Evolutionary conservation across 1,140 invertebrate genomes (phyloP).

Genomic region (Pygmarrhopalites habei): DNA sequence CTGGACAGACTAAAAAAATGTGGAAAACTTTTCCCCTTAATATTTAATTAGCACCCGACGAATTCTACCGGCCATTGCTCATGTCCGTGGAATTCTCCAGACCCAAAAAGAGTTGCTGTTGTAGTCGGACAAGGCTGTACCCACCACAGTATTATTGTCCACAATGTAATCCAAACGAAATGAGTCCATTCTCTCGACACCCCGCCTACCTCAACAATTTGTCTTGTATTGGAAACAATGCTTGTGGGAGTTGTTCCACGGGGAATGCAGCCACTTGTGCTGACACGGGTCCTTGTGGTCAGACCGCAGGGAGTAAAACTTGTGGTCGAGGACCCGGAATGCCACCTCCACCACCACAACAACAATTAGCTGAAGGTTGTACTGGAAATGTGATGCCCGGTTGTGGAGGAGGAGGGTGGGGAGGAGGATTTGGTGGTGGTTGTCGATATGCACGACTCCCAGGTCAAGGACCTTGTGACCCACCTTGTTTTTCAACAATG

Average conservation of each 20-base stretch:
- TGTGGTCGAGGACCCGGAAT: neutral
- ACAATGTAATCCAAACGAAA: no score
- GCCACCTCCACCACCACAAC: no score
- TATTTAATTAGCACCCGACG: neutral
- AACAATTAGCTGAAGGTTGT: neutral
- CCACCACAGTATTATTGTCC: no score
- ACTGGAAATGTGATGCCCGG: neutral
- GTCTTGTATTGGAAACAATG: neutral
- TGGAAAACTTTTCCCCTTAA: no score
- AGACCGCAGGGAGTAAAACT: neutral
- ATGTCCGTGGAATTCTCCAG: neutral
- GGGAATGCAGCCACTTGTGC: neutral
- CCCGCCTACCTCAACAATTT: neutral
- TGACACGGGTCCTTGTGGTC: neutral
- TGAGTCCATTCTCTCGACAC: no score
- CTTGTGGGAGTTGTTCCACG: neutral
- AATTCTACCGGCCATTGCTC: slow-evolving; percentile 1
- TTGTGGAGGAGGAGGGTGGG: neutral
- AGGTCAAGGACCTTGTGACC: slow-evolving; percentile 9
- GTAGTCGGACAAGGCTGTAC: neutral
- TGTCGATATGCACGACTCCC: neutral
- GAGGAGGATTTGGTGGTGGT: neutral
- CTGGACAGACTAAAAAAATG: no score
- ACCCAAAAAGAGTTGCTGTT: neutral
- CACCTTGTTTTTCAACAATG: slow-evolving; percentile 8